Conservation (phyloP, 2,113 vertebrate species). For the Hucho hucho region DNA sequence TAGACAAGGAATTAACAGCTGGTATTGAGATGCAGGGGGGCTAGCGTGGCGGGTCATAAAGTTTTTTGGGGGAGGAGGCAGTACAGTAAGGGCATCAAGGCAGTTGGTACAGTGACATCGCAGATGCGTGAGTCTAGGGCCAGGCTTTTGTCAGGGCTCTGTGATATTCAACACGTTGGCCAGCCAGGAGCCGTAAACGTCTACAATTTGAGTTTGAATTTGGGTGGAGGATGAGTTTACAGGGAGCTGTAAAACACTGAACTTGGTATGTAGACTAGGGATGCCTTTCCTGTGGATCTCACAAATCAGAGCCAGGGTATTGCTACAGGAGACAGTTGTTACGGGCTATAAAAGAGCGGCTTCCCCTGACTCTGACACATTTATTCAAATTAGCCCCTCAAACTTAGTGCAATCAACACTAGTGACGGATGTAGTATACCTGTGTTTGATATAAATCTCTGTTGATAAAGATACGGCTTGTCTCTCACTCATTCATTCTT, state of each 20-base stretch:
- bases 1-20: constrained; percentile 45
- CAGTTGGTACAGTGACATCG: constrained; percentile 41
- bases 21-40: constrained; percentile 43
- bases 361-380: not conserved
- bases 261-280: constrained; percentile 63
- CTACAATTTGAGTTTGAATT: constrained; percentile 71
- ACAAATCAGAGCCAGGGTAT: not conserved
- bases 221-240: constrained; percentile 64
- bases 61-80: constrained; percentile 24
- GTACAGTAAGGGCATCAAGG: constrained; percentile 28
- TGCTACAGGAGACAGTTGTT: constrained; percentile 45
- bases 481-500: not conserved
- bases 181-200: constrained; percentile 53
- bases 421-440: not conserved
- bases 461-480: not conserved
- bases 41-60: constrained; percentile 28
- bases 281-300: constrained; percentile 40
- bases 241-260: constrained; percentile 70
- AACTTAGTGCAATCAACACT: not conserved
- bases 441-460: not conserved
- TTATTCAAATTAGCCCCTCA: not conserved
- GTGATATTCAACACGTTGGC: constrained; percentile 63
- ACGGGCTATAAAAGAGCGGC: constrained; percentile 45
- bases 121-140: constrained; percentile 11
- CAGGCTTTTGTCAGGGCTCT: constrained; percentile 49